Evolutionary conservation across 2,113 vertebrate genomes (phyloP), one percentile per base, ranked within the genome.

Genomic region (Platichthys stellatus): DNA sequence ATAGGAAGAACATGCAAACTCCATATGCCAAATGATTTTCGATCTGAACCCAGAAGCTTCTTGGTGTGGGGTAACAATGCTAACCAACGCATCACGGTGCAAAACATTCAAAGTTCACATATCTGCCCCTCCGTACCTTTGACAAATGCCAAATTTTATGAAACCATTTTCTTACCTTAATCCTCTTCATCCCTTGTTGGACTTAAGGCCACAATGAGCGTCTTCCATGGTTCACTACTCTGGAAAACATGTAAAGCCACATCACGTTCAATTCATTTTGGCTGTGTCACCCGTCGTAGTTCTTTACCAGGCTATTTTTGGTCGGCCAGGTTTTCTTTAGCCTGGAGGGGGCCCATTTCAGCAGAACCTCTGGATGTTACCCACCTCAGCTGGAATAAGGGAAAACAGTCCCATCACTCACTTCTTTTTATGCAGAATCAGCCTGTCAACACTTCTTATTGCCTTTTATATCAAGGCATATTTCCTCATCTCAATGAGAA

Each of bases 271-370:
- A 53, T 54, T 67, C 26, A 21, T 67, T 67, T 53, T 35, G 11
- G 47, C 64, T 53, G 6, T 1, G 15, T 14, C 47, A 56, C 28
- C 11, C 0, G 1, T 51, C 3, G 12, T 31, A 35, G 49, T 35
- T 54, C 47, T 35, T 20, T 9, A 54, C 47, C 47, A 21, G 49
- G 28, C 20, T 31, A 66, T 26, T 65, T 65, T 65, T 67, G 64
- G 64, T 35, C 12, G 10, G 12, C 24, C 23, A 53, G 64, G 47
- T 31, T 51, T 58, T 26, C 15, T 47, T 64, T 64, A 31, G 45
- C 17, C 24, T 66, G 24, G 7, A 47, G 14, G 15, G 26, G 26
- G 14, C 47, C 15, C 3, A 26, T 51, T 24, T 54, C 26, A 35
- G 18, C 28, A 14, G 23, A 31, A 47, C 12, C 35, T 21, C 31